Evolutionary conservation across 2,113 vertebrate genomes (phyloP), one percentile per base, ranked within the genome.

Genomic region (Periophthalmodon schlosseri): DNA sequence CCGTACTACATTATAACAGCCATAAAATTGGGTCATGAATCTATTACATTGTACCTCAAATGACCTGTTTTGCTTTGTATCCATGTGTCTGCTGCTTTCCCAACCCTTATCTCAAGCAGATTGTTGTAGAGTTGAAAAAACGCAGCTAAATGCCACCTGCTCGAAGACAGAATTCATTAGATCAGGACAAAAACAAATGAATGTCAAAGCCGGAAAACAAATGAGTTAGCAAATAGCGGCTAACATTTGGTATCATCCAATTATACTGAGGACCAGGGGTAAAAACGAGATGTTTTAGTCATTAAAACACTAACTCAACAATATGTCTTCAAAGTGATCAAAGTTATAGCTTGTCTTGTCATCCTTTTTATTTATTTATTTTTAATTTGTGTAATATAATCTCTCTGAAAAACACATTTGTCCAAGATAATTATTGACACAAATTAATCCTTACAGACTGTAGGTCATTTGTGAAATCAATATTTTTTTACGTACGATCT

Each of bases 101-200:
- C 18, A 44, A 44, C 20, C 63, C 21, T 65, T 65, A n/a, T 36
- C 34, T 21, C 63, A 34, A 21, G 18, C 63, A 65, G 63, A n/a
- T 39, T 65, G 63, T 18, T 33, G 33, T 6, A 4, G n/a, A n/a
- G 18, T 44, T 39, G 63, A 44, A 65, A 65, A 65, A 65, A 65
- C 16, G 1, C 9, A 11, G 34, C 33, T 65, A 65, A 65, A 65
- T 65, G 63, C 63, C 33, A 65, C 63, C 33, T 65, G 60, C 7
- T 63, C 60, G 12, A 34, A 65, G 18, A 39, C 18, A 44, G 34
- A 65, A 65, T 65, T 65, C 63, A 65, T 65, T 65, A 65, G 63
- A 63, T 65, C 34, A 44, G 33, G 63, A 65, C 63, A 65, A 39
- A 65, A 65, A 65, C 63, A 65, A 65, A 65, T 65, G 63, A 65